phyloP scores from a whole-genome alignment of 2,797 vertebrate species.

The Pipistrellus nathusii region DNA sequence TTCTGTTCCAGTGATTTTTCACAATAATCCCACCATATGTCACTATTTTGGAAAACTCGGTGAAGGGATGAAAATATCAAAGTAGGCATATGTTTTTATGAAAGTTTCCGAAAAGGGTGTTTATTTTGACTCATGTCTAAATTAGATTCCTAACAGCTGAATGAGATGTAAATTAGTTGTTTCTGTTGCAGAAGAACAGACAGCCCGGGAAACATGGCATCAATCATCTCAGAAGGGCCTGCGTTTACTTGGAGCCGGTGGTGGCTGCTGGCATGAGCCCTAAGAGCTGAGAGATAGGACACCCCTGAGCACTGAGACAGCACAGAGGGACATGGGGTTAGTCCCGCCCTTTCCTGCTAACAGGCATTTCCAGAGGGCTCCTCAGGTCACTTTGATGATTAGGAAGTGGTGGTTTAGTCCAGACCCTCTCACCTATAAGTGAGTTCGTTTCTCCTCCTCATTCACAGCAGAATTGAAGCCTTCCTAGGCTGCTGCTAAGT shows the following conservation, averaged over 20 bases:
- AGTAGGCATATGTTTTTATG: slow-evolving; percentile 78
- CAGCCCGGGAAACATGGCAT: slow-evolving; percentile 68
- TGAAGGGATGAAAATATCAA: slow-evolving; percentile 78
- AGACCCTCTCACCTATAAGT: not conserved
- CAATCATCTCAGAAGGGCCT: slow-evolving; percentile 60
- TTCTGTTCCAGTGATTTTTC: slow-evolving; percentile 69
- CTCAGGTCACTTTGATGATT: not conserved
- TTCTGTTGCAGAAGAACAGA: slow-evolving; percentile 75
- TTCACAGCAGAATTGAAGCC: not conserved
- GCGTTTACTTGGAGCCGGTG: not conserved
- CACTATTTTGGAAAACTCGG: slow-evolving; percentile 76
- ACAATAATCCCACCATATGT: slow-evolving; percentile 76
- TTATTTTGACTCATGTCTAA: slow-evolving; percentile 81
- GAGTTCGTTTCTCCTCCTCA: not conserved
- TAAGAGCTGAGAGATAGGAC: not conserved
- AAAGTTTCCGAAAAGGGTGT: slow-evolving; percentile 79
- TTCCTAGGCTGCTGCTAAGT: not conserved
- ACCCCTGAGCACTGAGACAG: not conserved
- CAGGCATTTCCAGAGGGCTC: not conserved
- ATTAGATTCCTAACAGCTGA: slow-evolving; percentile 77
- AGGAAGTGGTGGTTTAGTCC: not conserved
- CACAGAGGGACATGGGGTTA: rapidly evolving
- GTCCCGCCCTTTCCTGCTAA: not conserved
- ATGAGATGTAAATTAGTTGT: slow-evolving; percentile 79
- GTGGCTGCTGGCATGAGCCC: not conserved